Conservation (phyloP, 2,888 invertebrate species). For the Hartigia nigra region DNA sequence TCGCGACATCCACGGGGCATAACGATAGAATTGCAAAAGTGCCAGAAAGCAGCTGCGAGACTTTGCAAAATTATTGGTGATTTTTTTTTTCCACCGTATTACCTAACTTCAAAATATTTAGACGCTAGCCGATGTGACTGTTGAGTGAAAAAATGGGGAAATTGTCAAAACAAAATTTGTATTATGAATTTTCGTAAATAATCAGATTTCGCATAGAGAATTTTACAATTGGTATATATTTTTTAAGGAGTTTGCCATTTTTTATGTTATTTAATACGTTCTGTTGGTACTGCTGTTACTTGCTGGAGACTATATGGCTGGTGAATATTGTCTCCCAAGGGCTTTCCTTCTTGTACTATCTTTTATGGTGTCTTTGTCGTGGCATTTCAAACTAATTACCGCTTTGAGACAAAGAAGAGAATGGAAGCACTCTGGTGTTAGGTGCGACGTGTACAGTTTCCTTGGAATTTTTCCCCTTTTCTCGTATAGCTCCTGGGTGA, state of each 20-base stretch:
- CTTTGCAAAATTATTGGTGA: not conserved
- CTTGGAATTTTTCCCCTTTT: not conserved
- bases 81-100: not conserved
- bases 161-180: too few species aligned
- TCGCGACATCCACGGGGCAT: not conserved
- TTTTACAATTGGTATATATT: not conserved
- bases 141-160: too few species aligned
- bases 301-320: not conserved
- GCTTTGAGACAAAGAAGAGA: not conserved
- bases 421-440: not conserved
- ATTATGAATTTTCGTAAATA: not conserved
- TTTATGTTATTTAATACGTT: not conserved
- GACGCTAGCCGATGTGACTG: not conserved
- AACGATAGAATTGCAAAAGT: not conserved
- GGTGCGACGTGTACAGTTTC: not conserved
- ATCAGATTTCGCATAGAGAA: not conserved
- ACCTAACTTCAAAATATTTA: not conserved
- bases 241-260: not conserved
- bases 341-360: not conserved
- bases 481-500: not conserved
- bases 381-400: conserved; percentile 2
- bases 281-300: not conserved
- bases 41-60: not conserved
- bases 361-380: not conserved
- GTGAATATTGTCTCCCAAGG: not conserved